These are phyloP conservation scores for Perodicticus potto DNA, from an alignment of 2,797 vertebrate species.

Conservation along the genomic window DNA sequence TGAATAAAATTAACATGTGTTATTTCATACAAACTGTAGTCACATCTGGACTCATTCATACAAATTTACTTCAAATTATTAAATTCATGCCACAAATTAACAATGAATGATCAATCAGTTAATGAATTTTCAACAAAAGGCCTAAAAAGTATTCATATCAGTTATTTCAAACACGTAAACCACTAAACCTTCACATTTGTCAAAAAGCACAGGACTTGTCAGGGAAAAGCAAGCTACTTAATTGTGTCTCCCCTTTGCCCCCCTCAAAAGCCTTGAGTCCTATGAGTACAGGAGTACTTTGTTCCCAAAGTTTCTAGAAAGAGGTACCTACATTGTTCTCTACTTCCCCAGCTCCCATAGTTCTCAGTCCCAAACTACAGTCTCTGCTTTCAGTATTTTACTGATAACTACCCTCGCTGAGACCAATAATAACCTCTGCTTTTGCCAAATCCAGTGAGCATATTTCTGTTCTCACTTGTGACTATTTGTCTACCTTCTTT, in stretches of 20 bases:
- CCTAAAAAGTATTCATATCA: constrained; percentile 4
- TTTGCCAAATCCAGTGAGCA: not conserved
- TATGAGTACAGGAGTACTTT: not conserved
- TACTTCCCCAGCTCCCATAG: not conserved
- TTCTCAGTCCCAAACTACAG: not conserved
- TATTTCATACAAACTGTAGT: constrained; percentile 12
- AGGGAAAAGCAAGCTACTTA: constrained; percentile 29
- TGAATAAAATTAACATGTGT: constrained; percentile 55
- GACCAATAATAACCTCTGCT: not conserved
- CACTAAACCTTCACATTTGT: not conserved
- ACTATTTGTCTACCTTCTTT: not conserved
- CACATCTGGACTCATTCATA: constrained; percentile 42
- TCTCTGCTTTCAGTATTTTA: not conserved
- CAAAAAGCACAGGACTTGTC: not conserved
- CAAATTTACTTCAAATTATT: constrained; percentile 57
- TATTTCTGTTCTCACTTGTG: not conserved
- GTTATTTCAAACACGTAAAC: constrained; percentile 42
- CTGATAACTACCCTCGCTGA: not conserved
- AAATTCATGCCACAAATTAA: constrained; percentile 66
- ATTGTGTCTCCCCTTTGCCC: not conserved
- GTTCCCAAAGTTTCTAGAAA: constrained; percentile 23
- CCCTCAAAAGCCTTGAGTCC: not conserved
- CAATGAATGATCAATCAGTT: constrained; percentile 18
- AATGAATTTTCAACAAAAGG: constrained; percentile 57
- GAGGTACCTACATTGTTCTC: not conserved